Base-by-base conservation (phyloP, 2,113 vertebrate species). In the Pholis gunnellus region DNA sequence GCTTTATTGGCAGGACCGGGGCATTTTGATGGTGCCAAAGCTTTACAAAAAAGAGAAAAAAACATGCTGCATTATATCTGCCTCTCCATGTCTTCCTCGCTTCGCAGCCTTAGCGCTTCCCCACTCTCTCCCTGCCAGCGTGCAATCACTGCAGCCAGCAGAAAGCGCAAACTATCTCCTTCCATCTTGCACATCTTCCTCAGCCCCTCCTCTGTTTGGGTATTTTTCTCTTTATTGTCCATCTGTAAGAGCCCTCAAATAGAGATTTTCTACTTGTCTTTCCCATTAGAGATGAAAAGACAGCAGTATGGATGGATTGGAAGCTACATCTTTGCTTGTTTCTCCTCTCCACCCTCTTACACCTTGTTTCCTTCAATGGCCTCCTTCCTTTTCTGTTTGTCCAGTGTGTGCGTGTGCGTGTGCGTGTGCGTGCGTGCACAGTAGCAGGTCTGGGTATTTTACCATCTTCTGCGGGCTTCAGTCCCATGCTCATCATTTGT, bases 1-100 rank as follows among this genome's bases (percentile, higher is more conserved):
- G 82, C 91, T 86, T 94, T 92, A 92, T 93, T 95, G 94, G 92
- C 94, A 92, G 87, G 81, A 87, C 83, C 57, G 85, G 87, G 61
- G 87, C 89, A 90, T 90, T 93, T 87, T 88, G 79, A 87, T 89
- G 64, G 84, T 89, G 93, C 93, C 93, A 92, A 91, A 74, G 82
- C 88, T 92, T 92, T 86, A 76, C 52, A 89, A 88, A 88, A 85
- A 48, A 63, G 42, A 72, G 29, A 67, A 79, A 81, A 90, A 84
- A 90, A 78, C 79, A 86, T 85, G 79, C 81, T 74, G 89, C 87
- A 86, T 87, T 87, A 92, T 91, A 90, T 91, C 88, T 83, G 72
- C 78, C 86, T 91, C 84, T 82, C 76, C 81, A 64, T 78, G 78
- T 92, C 87, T 84, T 85, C 65, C 63, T 88, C 56, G 46, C 83